Conservation (phyloP, 2,113 vertebrate genomes). For the Bothrops jararaca region DNA sequence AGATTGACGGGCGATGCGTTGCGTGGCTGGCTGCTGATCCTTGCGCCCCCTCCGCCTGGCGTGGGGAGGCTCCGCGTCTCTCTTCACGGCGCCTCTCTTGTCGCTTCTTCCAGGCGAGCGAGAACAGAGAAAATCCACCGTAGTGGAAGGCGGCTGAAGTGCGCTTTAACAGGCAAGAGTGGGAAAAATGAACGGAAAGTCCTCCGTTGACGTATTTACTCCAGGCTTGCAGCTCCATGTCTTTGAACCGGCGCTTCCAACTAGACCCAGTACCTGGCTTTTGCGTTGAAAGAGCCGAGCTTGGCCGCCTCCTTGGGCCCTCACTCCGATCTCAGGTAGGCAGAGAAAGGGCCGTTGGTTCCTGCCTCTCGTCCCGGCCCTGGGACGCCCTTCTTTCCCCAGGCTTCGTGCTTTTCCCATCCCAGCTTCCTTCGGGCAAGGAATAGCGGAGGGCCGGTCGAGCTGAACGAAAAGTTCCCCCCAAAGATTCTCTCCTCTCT, state of each 20-base stretch:
- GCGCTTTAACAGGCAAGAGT: constrained; percentile 96
- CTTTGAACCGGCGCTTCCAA: constrained; percentile 96
- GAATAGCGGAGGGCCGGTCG: background rate
- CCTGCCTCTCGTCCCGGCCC: background rate
- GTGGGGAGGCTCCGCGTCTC: constrained; percentile 35
- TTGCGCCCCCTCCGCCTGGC: background rate
- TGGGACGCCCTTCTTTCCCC: too few species aligned
- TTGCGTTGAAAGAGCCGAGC: constrained; percentile 96
- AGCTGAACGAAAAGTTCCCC: background rate
- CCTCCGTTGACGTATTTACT: too few species aligned
- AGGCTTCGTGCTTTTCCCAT: background rate
- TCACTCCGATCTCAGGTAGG: constrained; percentile 97
- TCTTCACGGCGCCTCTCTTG: background rate
- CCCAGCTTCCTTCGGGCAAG: background rate
- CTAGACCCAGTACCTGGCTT: constrained; percentile 97
- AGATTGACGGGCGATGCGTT: background rate
- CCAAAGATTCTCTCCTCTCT: background rate
- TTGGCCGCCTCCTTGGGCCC: constrained; percentile 95
- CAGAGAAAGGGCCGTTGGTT: background rate
- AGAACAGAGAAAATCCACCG: constrained; percentile 94
- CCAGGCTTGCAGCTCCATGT: constrained; percentile 97
- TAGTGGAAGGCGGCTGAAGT: constrained; percentile 98
- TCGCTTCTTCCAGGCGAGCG: constrained; percentile 69
- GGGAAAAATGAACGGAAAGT: too few species aligned
- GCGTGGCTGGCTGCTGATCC: background rate